Evolutionary conservation across 1,140 invertebrate genomes (phyloP).

Genomic region (Centruroides sculpturatus): DNA sequence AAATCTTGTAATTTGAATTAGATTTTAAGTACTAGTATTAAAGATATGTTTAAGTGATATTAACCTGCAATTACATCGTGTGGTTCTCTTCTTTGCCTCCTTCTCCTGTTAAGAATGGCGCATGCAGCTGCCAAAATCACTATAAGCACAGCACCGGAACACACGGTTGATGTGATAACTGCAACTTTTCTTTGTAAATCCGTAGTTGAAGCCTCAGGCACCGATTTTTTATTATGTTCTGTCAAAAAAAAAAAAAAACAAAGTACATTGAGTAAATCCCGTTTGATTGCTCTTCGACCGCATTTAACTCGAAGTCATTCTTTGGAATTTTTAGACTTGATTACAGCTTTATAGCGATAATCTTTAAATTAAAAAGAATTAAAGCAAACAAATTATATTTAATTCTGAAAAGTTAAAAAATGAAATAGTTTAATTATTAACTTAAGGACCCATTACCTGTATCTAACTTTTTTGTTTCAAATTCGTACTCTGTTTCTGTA

Average conservation of each 20-base stretch:
- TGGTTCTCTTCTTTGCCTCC: conserved; percentile 7
- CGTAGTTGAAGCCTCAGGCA: conserved; percentile 10
- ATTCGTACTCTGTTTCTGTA: conserved; percentile 26
- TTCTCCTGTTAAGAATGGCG: conserved; percentile 5
- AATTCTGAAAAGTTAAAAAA: too few species aligned
- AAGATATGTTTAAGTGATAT: too few species aligned
- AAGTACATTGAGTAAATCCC: too few species aligned
- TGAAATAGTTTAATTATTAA: too few species aligned
- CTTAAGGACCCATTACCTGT: conserved; percentile 22
- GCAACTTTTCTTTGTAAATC: conserved; percentile 10
- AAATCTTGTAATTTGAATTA: too few species aligned
- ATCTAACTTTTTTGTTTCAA: conserved; percentile 27
- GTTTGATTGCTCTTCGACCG: too few species aligned
- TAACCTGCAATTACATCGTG: conserved; percentile 8
- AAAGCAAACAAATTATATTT: too few species aligned
- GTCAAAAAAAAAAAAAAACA: not conserved
- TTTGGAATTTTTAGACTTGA: too few species aligned
- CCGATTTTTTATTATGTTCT: not conserved
- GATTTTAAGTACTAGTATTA: too few species aligned
- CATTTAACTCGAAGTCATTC: too few species aligned
- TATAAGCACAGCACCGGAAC: conserved; percentile 9
- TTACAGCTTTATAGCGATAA: too few species aligned
- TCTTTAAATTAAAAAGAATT: too few species aligned
- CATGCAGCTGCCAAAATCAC: conserved; percentile 12
- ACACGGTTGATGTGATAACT: conserved; percentile 12